Conservation (phyloP, 30 jellyfish, hydroid and myxozoan species). For the Clytia hemisphaerica region DNA sequence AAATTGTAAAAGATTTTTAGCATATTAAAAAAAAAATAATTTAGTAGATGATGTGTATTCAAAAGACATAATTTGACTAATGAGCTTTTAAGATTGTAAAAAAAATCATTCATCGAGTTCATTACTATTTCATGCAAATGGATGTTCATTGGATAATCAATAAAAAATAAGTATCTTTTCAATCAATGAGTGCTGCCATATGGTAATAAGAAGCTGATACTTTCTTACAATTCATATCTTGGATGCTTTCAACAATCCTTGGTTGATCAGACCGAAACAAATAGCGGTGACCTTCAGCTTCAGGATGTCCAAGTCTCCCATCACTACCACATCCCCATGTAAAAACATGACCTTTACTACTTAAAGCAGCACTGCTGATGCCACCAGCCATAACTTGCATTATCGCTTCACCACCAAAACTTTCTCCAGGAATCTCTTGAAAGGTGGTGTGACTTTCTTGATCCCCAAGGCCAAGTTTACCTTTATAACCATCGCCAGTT, state of each 20-base stretch:
- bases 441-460: neutral
- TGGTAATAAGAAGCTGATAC: conserved; percentile 31
- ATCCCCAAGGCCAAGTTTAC: conserved; percentile 18
- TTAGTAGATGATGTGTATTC: too few relatives aligned
- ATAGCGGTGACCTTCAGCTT: conserved; percentile 31
- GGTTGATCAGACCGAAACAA: conserved; percentile 14
- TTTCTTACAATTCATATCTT: neutral
- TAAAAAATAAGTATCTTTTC: too few relatives aligned
- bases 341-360: neutral
- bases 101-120: too few relatives aligned
- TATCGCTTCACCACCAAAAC: too few relatives aligned
- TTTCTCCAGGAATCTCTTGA: neutral
- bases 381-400: conserved; percentile 15
- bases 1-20: too few relatives aligned
- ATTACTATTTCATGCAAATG: too few relatives aligned
- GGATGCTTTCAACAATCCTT: neutral
- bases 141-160: too few relatives aligned
- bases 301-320: conserved; percentile 33
- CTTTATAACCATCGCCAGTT: conserved; percentile 26
- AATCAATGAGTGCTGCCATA: conserved; percentile 15
- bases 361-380: conserved; percentile 19
- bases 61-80: too few relatives aligned
- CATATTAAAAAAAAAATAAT: too few relatives aligned
- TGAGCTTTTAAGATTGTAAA: too few relatives aligned
- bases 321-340: conserved; percentile 41